A percentile compares a stretch with the other conserved stretches of the same genome.
Conservation (phyloP, 2,797 vertebrate genomes). For the Hypotaenidia okinawae region DNA sequence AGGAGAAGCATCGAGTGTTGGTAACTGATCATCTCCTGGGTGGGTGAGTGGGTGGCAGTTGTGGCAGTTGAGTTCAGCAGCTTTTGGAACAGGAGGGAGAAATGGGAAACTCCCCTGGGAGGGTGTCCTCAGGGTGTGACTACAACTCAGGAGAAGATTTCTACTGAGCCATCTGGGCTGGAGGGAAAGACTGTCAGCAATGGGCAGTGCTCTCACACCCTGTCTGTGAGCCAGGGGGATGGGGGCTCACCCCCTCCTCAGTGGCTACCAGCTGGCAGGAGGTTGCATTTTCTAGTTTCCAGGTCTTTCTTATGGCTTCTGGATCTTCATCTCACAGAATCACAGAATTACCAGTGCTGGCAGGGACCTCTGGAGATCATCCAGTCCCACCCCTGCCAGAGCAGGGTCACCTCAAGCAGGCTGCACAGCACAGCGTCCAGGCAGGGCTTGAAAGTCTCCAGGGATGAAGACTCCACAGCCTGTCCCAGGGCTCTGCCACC, state of each 20-base stretch:
- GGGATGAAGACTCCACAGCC: too few species aligned
- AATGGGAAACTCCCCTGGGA: background rate
- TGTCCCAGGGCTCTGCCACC: too few species aligned
- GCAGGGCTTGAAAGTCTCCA: too few species aligned
- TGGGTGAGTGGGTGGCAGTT: background rate
- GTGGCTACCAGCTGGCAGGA: background rate
- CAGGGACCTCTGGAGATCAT: too few species aligned
- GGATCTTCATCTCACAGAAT: background rate
- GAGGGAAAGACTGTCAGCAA: background rate
- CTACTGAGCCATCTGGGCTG: background rate
- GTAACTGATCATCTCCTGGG: background rate
- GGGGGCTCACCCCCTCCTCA: background rate
- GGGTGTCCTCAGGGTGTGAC: background rate
- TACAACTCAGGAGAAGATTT: background rate
- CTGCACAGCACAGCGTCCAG: too few species aligned
- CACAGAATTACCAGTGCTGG: too few species aligned
- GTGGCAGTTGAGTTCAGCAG: background rate
- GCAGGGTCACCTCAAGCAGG: too few species aligned
- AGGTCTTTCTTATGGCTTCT: background rate
- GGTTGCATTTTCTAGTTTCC: background rate
- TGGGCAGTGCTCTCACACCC: background rate
- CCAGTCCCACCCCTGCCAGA: too few species aligned
- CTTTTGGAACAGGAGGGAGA: background rate
- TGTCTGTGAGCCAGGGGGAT: accelerated
- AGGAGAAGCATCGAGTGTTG: accelerated